Conservation (phyloP, 2,797 vertebrate genomes). For the Enteromius treurensis region DNA sequence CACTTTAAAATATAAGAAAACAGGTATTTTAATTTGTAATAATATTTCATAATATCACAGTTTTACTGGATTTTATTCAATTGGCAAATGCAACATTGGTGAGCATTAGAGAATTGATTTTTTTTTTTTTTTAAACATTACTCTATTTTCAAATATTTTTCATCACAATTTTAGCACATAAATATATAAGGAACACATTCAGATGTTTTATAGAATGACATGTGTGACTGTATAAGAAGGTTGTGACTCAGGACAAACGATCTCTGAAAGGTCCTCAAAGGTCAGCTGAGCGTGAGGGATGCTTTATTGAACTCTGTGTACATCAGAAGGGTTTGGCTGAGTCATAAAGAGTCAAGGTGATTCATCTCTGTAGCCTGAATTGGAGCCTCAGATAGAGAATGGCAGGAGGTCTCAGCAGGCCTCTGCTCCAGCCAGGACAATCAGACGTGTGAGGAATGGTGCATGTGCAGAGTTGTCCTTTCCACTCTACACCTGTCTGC, state of each 20-base stretch:
- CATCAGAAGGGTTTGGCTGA: constrained; percentile 44
- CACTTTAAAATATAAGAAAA: not conserved
- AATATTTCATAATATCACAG: not conserved
- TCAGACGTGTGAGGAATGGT: constrained; percentile 28
- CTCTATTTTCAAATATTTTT: not conserved
- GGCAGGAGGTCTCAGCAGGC: constrained; percentile 40
- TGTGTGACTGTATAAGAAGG: not conserved
- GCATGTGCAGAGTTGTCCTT: constrained; percentile 23
- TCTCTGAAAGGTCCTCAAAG: constrained; percentile 24
- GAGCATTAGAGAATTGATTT: not conserved
- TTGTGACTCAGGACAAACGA: constrained; percentile 18
- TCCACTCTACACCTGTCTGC: constrained; percentile 45
- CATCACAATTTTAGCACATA: not conserved
- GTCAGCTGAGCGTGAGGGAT: constrained; percentile 25
- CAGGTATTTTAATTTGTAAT: not conserved
- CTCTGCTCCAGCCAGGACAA: not conserved
- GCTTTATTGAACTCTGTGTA: constrained; percentile 30
- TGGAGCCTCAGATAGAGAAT: constrained; percentile 16
- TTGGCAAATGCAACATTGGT: not conserved
- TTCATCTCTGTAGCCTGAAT: constrained; percentile 43
- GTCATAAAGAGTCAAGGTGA: constrained; percentile 46
- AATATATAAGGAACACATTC: not conserved
- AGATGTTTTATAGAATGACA: not conserved
- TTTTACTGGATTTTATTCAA: not conserved
- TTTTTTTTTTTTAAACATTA: not conserved